Base-by-base conservation (phyloP, 2,113 vertebrate genomes). In the Notarius lentiginosus region DNA sequence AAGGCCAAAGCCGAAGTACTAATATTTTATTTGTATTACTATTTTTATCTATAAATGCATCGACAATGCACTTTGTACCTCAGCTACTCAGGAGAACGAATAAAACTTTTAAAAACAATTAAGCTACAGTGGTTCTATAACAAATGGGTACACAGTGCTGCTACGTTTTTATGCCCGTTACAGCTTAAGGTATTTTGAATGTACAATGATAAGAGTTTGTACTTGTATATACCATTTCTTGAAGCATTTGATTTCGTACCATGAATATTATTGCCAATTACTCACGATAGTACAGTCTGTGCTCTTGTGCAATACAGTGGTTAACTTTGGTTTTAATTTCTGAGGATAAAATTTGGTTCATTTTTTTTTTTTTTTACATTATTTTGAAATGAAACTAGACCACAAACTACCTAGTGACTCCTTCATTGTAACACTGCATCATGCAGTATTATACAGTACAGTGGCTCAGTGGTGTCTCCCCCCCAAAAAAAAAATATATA, bases 61-160 rank as follows among this genome's bases (percentile, higher is more conserved):
- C 84, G 88, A 90, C 92, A 86, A 91, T 89, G 94, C 94, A 95
- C 92, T 63, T 87, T 94, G 94, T 94, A 95, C 94, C 94, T 93
- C 76, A 87, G 86, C 88, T 91, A 84, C 91, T 94, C 83, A 94
- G 92, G 90, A 93, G 90, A 84, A 91, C 91, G 70, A 51, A 82
- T 22, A 4, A 72, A 41, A 51, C 7, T 18, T 70, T 79, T 83
- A 55, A 70, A n/a, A 83, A 17, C 61, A 83, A 88, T 90, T 24
- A 47, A n/a, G 87, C 88, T 87, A 88, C 79, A 58, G 88, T 82
- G 84, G 55, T 66, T 68, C 8, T 27, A 30, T 90, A 77, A 87
- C 84, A 84, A 68, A 82, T 47, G 34, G 90, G 87, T 92, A 90
- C 24, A 82, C 85, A 76, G 83, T 87, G 73, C 60, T 63, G 41